These are phyloP conservation scores for Atrichornis clamosus DNA, from an alignment of 2,113 vertebrate genomes.

Conservation along the genomic window DNA sequence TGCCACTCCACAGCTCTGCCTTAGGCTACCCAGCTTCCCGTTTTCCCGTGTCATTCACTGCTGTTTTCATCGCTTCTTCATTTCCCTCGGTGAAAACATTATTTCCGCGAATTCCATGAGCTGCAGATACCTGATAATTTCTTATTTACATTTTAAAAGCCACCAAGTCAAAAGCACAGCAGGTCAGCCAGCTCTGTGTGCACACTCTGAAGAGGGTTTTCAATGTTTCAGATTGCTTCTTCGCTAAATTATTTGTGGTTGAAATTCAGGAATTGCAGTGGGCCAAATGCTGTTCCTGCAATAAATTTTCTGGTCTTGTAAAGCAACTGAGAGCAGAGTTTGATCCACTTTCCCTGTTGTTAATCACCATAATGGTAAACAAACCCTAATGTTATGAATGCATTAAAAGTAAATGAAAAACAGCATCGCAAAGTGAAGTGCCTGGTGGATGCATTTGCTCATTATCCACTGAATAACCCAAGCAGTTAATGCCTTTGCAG, in stretches of 20 bases:
- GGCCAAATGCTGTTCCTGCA: background rate
- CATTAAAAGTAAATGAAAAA: slow-evolving; percentile 43
- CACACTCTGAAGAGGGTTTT: background rate
- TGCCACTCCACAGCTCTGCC: background rate
- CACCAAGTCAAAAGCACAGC: background rate
- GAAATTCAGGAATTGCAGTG: background rate
- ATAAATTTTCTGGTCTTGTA: background rate
- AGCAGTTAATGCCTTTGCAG: slow-evolving; percentile 57
- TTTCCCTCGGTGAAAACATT: background rate
- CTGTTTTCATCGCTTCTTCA: background rate
- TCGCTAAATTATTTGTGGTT: background rate
- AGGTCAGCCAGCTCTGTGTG: background rate
- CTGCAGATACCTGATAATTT: background rate
- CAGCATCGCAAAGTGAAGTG: slow-evolving; percentile 6
- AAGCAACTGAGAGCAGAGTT: background rate
- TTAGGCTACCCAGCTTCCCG: background rate
- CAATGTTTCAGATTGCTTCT: background rate
- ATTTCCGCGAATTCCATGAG: background rate
- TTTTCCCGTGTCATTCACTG: background rate
- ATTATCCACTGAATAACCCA: slow-evolving; percentile 38
- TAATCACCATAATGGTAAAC: slow-evolving; percentile 50
- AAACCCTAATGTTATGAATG: slow-evolving; percentile 22
- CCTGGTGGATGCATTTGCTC: slow-evolving; percentile 36
- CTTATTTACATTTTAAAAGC: background rate
- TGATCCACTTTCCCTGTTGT: background rate